These are phyloP conservation scores for Amblyteles armatorius DNA, from an alignment of 2,888 invertebrate genomes.

Conservation along the genomic window DNA sequence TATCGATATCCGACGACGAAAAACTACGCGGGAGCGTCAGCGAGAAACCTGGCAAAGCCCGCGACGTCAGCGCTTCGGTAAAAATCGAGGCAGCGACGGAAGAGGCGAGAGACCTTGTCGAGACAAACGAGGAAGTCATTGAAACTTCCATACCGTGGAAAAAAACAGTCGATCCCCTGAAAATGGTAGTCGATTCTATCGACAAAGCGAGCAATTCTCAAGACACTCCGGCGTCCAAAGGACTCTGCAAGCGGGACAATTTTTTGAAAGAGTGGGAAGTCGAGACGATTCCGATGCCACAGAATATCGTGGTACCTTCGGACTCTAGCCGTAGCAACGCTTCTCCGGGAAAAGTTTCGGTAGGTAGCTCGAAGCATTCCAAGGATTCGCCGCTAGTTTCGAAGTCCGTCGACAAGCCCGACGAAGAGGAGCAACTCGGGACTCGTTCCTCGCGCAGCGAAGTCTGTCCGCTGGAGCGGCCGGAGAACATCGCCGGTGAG, in stretches of 20 bases:
- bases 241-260: slow-evolving; percentile 59
- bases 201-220: slow-evolving; percentile 37
- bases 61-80: not conserved
- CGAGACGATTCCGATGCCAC: slow-evolving; percentile 61
- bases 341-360: not conserved
- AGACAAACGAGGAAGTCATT: not conserved
- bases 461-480: not conserved
- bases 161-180: slow-evolving; percentile 1
- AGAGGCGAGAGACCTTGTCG: not conserved
- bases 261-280: slow-evolving; percentile 75
- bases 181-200: not conserved
- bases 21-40: not conserved
- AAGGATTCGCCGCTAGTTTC: not conserved
- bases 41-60: slow-evolving; percentile 17
- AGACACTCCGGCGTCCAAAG: slow-evolving; percentile 31
- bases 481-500: slow-evolving; percentile 1
- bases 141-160: slow-evolving; percentile 21
- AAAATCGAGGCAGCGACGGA: slow-evolving; percentile 6
- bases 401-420: not conserved
- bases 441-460: not conserved
- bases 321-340: slow-evolving; percentile 17
- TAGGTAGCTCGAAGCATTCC: not conserved
- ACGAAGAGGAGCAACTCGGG: not conserved
- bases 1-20: slow-evolving; percentile 51
- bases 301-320: not conserved